phyloP scores from a whole-genome alignment of 2,113 vertebrate species.

The Pipra filicauda region DNA sequence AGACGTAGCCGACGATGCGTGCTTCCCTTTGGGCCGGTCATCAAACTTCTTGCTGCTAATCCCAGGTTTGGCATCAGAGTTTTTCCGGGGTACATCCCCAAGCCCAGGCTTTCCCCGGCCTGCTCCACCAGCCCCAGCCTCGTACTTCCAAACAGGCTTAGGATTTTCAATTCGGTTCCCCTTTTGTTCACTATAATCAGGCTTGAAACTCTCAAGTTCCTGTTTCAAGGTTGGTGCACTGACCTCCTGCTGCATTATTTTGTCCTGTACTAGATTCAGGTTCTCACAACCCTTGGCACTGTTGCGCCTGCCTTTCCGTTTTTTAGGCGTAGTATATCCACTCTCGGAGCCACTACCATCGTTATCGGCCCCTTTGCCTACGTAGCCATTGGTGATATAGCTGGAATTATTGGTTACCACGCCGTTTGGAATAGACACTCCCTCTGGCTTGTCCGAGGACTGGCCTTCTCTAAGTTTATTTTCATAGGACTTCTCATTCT shows the following conservation, averaged over 20 bases:
- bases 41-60: constrained; percentile 87
- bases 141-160: constrained; percentile 82
- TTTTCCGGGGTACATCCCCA: constrained; percentile 85
- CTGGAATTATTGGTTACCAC: constrained; percentile 80
- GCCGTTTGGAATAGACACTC: constrained; percentile 85
- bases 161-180: constrained; percentile 76
- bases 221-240: constrained; percentile 73
- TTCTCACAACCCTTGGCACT: constrained; percentile 87
- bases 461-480: constrained; percentile 83
- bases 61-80: constrained; percentile 87
- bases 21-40: constrained; percentile 92
- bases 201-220: constrained; percentile 80
- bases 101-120: constrained; percentile 72
- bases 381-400: constrained; percentile 91
- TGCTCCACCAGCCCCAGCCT: constrained; percentile 73
- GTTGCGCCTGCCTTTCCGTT: constrained; percentile 88
- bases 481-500: constrained; percentile 87
- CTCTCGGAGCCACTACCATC: constrained; percentile 95
- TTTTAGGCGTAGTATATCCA: constrained; percentile 93
- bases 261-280: constrained; percentile 84
- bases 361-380: constrained; percentile 86
- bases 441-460: constrained; percentile 84
- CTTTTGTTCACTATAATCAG: constrained; percentile 81
- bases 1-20: constrained; percentile 75
- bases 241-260: constrained; percentile 82